Evolutionary conservation across 2,113 vertebrate genomes (phyloP), one percentile per base, ranked within the genome.

Genomic region (Chamaea fasciata): DNA sequence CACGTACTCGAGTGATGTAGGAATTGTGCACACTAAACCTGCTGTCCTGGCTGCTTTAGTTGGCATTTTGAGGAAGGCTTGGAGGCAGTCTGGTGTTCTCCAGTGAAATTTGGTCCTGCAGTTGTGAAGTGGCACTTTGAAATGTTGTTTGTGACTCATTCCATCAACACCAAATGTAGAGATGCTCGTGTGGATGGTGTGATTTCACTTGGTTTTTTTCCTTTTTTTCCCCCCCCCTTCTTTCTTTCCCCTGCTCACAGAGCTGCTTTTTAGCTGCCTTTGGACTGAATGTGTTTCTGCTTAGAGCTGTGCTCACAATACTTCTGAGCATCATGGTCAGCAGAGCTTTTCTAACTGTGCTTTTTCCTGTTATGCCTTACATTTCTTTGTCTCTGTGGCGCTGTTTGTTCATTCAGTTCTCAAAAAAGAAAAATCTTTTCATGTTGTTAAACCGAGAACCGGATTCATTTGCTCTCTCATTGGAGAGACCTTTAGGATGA

Each of bases 121-220:
- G 49, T 67, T 91, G 57, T 64, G 55, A 88, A 80, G 55, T 69
- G 89, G 39, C 74, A 59, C 16, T 91, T 83, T 15, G 27, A 93
- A 70, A 57, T 77, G 70, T 70, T 71, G 39, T 53, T 86, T 68
- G 70, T 96, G 88, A 86, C 41, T 75, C 74, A 41, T 69, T 89
- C 62, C 30, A 39, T 89, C 53, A 60, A 33, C 65, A 53, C 35
- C 30, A 27, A 79, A 33, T 46, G 9, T 39, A 16, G 67, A 70
- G 79, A 30, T 59, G 55, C 47, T 90, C n/a, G 1, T 90, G 59
- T 85, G 77, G 47, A 87, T 56, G 49, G 24, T 64, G 65, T 78
- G 69, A 57, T 89, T 65, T 76, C 49, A 30, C 52, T 59, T 74
- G n/a, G 4, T n/a, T 28, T 13, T 23, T 15, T 16, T 3, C 1